These are phyloP conservation scores for Zaprionus lineosus DNA, from an alignment of 2,888 invertebrate species.

Conservation along the genomic window DNA sequence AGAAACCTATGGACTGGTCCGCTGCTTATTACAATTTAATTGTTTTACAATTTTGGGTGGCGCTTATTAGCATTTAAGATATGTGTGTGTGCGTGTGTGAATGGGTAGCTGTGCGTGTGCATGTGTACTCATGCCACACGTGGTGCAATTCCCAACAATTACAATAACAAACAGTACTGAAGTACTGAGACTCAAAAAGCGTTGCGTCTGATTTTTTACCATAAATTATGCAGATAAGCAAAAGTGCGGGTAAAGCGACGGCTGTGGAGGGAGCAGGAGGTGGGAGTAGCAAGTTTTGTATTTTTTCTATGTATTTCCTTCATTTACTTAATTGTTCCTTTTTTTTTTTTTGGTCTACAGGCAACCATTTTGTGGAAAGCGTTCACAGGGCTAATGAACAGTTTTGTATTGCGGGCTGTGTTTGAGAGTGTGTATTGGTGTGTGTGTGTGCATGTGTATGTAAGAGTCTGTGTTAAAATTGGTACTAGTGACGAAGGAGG, in stretches of 20 bases:
- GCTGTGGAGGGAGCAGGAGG: slow-evolving; percentile 2
- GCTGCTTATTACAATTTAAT: slow-evolving; percentile 77
- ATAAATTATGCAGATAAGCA: slow-evolving; percentile 79
- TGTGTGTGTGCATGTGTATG: too few species aligned
- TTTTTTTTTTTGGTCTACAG: slow-evolving; percentile 13
- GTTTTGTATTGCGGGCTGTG: slow-evolving; percentile 42
- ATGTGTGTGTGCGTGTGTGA: too few species aligned
- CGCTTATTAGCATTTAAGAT: slow-evolving; percentile 67
- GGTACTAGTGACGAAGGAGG: background rate
- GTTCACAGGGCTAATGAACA: slow-evolving; percentile 49
- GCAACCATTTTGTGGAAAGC: slow-evolving; percentile 42
- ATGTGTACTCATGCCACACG: slow-evolving; percentile 56
- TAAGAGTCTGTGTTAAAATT: background rate
- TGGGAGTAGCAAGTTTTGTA: slow-evolving; percentile 22
- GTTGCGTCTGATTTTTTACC: slow-evolving; percentile 72
- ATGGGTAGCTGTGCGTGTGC: too few species aligned
- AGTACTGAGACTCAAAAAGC: slow-evolving; percentile 37
- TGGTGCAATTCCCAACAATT: slow-evolving; percentile 71
- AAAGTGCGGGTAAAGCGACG: slow-evolving; percentile 46
- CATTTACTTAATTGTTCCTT: slow-evolving; percentile 70
- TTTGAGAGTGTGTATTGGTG: too few species aligned
- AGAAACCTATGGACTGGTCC: slow-evolving; percentile 26
- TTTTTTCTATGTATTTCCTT: slow-evolving; percentile 37
- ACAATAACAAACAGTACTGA: slow-evolving; percentile 18
- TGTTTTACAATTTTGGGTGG: slow-evolving; percentile 79